A percentile compares a stretch with the other conserved stretches of the same genome.
Evolutionary conservation across 2,797 vertebrate genomes (phyloP).

Genomic region (Sciurus carolinensis): DNA sequence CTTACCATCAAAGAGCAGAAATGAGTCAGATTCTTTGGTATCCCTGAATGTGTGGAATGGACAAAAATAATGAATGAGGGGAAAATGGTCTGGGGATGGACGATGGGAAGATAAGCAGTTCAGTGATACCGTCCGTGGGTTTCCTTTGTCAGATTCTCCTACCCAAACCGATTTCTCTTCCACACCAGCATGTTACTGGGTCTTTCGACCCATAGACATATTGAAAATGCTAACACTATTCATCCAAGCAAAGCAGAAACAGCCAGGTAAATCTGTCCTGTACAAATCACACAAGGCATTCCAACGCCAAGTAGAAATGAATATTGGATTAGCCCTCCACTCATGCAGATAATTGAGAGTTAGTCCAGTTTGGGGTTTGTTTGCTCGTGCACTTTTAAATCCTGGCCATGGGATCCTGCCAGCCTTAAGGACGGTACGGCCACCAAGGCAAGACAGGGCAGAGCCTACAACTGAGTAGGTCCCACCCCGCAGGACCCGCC

Average conservation of each 20-base stretch:
- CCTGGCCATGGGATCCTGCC: constrained; percentile 33
- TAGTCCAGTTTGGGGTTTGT: constrained; percentile 71
- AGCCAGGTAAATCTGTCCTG: constrained; percentile 67
- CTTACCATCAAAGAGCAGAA: not conserved
- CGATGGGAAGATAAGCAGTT: not conserved
- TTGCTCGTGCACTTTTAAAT: constrained; percentile 66
- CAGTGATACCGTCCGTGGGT: fast-evolving
- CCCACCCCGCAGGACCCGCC: no score
- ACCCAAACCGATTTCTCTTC: not conserved
- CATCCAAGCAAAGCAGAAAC: constrained; percentile 57
- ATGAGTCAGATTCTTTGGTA: not conserved
- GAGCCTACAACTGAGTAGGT: not conserved
- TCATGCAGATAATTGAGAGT: constrained; percentile 75
- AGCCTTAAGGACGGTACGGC: not conserved
- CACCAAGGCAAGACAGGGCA: not conserved
- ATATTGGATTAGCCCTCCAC: constrained; percentile 72
- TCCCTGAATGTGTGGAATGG: not conserved
- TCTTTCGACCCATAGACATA: not conserved
- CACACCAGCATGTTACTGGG: not conserved
- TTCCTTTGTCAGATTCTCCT: not conserved
- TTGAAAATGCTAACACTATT: constrained; percentile 59
- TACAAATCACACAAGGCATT: constrained; percentile 49
- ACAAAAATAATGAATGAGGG: not conserved
- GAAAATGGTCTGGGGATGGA: not conserved
- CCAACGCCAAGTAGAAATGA: constrained; percentile 71